phyloP scores from a whole-genome alignment of 2,888 invertebrate genomes.

The Diabrotica balteata region DNA sequence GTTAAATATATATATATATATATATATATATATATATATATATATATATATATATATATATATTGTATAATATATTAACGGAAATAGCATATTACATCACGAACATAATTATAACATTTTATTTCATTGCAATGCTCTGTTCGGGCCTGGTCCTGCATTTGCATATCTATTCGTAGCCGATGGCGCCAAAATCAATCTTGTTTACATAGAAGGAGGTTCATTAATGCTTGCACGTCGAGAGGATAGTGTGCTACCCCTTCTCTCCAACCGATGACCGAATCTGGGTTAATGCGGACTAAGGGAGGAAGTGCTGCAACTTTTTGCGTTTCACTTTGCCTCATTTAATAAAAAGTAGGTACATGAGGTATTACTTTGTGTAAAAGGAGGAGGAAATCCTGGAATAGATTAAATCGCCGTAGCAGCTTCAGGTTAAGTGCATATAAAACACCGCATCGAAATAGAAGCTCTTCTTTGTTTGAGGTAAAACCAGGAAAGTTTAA shows the following conservation, averaged over 20 bases:
- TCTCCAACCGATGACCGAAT: neutral
- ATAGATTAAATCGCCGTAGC: neutral
- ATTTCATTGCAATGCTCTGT: neutral
- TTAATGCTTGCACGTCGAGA: slow-evolving; percentile 14
- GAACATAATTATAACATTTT: too few species aligned
- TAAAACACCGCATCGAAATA: too few species aligned
- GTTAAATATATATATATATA: too few species aligned
- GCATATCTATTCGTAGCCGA: slow-evolving; percentile 12
- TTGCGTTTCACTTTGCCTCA: neutral
- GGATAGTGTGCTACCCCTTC: neutral
- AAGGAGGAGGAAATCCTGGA: neutral
- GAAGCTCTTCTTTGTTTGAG: too few species aligned
- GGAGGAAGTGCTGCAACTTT: neutral
- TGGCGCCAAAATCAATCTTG: slow-evolving; percentile 23
- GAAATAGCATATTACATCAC: too few species aligned
- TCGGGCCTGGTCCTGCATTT: slow-evolving; percentile 6
- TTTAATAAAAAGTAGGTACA: slow-evolving; percentile 3
- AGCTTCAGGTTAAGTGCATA: too few species aligned
- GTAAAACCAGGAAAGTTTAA: too few species aligned
- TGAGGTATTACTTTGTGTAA: neutral
- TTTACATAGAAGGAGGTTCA: slow-evolving; percentile 23
- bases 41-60: too few species aligned
- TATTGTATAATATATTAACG: too few species aligned
- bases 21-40: too few species aligned
- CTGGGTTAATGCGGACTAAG: slow-evolving; percentile 14